These are phyloP conservation scores for Temnothorax longispinosus DNA, from an alignment of 1,140 invertebrate genomes.

Conservation along the genomic window DNA sequence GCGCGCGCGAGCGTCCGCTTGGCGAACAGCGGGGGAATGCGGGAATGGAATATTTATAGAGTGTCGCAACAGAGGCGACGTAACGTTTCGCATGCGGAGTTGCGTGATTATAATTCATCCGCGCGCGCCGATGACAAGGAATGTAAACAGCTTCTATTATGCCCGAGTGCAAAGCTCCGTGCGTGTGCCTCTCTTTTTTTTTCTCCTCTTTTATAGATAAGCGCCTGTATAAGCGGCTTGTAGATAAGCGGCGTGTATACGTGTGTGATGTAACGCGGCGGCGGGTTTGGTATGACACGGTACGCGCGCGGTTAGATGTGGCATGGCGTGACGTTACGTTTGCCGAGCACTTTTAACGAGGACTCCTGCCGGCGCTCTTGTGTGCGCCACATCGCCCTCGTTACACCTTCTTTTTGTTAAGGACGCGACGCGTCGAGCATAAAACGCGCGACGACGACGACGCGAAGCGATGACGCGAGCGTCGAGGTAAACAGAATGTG, in stretches of 20 bases:
- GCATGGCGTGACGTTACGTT: slow-evolving; percentile 28
- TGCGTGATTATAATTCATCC: not conserved
- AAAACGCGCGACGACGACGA: slow-evolving; percentile 40
- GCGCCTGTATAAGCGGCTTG: not conserved
- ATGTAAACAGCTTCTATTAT: not conserved
- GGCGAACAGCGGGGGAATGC: not conserved
- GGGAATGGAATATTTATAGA: slow-evolving; percentile 13
- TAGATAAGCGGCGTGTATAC: not conserved
- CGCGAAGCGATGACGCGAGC: slow-evolving; percentile 52
- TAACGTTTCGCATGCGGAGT: not conserved
- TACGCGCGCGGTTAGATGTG: not conserved
- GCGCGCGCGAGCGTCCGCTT: not conserved
- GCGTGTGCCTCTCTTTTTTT: not conserved
- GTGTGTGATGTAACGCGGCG: not conserved
- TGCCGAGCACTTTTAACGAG: slow-evolving; percentile 60
- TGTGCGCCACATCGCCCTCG: slow-evolving; percentile 32
- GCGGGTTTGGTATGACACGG: not conserved
- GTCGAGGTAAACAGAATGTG: slow-evolving; percentile 74
- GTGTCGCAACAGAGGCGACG: slow-evolving; percentile 6
- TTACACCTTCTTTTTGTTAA: slow-evolving; percentile 47
- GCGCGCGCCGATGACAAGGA: slow-evolving; percentile 22
- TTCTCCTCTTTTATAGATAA: not conserved
- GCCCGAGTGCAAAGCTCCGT: slow-evolving; percentile 1
- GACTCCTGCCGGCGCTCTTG: slow-evolving; percentile 65
- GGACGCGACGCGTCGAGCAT: slow-evolving; percentile 34